Evolutionary conservation across 2,888 invertebrate genomes (phyloP), one percentile per base, ranked within the genome.

Genomic region (Acronicta aceris): DNA sequence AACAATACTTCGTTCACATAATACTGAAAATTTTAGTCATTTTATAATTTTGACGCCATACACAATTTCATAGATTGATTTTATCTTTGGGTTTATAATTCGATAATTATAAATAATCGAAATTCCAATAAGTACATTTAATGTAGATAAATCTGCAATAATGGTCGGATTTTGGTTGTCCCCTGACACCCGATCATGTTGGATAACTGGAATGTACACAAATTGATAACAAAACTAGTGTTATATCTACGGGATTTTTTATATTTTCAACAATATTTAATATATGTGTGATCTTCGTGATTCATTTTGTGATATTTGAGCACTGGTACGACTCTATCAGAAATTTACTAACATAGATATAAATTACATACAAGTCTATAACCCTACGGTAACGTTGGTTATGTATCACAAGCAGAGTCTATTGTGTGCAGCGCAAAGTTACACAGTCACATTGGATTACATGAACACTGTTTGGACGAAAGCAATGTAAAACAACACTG

Each of bases 1-100:
- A 82, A 82, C 77, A 82, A 84, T 74, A 63, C 55, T 82, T 84
- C 76, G 83, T 82, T 79, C 79, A 84, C 83, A 83, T 92, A 93
- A 92, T 93, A 93, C 93, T 92, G 91, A 88, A 87, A 76, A 79
- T 77, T 74, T 66, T 74, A 76, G 62, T 74, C 48, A 49, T 64
- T 66, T 63, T 69, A 74, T 56, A 63, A 60, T 66, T 63, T 74
- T 68, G 65, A 67, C 58, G 75, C 62, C 68, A 66, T 70, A 77
- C 70, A 76, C 42, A 67, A 62, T 60, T 68, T 64, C 59, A 48
- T 51, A 45, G n/a, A 41, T 68, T 43, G 43, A 4, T 55, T 58
- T 52, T 51, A 49, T 52, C 43, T 64, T 59, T 60, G 59, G 59
- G 53, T 55, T n/a, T 42, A 50, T 52, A 48, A 57, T 58, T 55